These are phyloP conservation scores for Caenorhabditis drosophilae DNA, from an alignment of 2,888 invertebrate species.

Conservation along the genomic window DNA sequence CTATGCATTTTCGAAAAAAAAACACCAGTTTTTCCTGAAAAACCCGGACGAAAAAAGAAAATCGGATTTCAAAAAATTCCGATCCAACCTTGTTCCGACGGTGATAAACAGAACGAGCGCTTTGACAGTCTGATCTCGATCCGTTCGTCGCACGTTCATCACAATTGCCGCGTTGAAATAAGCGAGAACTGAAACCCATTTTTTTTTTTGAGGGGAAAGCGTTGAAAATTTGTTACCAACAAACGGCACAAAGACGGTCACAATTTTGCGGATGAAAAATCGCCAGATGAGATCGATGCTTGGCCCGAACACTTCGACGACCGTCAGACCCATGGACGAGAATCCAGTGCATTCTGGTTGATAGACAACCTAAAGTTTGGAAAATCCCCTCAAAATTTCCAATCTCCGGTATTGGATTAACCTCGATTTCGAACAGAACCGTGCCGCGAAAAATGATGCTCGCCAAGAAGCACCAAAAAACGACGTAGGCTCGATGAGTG, in stretches of 20 bases:
- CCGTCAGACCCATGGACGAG: conserved; percentile 51
- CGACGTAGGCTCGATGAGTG: conserved; percentile 50
- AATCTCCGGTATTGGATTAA: too few species aligned
- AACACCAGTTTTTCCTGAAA: too few species aligned
- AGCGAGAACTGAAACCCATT: conserved; percentile 52
- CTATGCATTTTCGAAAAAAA: too few species aligned
- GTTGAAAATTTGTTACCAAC: too few species aligned
- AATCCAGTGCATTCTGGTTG: conserved; percentile 52
- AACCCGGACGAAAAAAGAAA: conserved; percentile 3
- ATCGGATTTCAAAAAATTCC: background rate
- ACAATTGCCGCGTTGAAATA: conserved; percentile 64
- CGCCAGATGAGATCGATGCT: conserved; percentile 58
- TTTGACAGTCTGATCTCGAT: conserved; percentile 61
- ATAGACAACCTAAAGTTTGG: too few species aligned
- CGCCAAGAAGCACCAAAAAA: conserved; percentile 53
- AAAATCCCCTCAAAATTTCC: too few species aligned
- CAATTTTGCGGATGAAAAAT: conserved; percentile 60
- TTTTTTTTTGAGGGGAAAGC: background rate
- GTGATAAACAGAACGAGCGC: conserved; percentile 62
- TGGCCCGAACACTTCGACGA: conserved; percentile 43
- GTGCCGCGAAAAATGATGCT: conserved; percentile 59
- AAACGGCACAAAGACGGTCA: conserved; percentile 64
- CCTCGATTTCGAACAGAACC: conserved; percentile 60
- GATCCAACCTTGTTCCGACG: conserved; percentile 54
- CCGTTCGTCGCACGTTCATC: conserved; percentile 56